phyloP scores from a whole-genome alignment of 2,113 vertebrate species.

The Dromaius novaehollandiae region DNA sequence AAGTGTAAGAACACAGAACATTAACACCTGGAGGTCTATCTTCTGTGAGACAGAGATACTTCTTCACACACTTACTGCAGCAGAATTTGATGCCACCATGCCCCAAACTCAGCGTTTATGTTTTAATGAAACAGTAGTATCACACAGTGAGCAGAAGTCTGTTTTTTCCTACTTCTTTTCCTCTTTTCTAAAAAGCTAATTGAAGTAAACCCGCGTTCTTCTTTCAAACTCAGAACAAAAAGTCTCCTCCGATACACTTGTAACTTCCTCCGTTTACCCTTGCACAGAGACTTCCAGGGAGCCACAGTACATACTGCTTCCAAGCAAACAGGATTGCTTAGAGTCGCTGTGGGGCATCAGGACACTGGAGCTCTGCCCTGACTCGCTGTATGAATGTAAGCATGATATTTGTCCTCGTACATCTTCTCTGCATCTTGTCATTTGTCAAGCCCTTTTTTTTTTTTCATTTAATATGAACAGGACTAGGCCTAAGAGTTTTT shows the following conservation, averaged over 20 bases:
- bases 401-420: not conserved
- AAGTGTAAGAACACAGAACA: not conserved
- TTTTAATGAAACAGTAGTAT: not conserved
- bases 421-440: not conserved
- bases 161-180: not conserved
- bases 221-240: not conserved
- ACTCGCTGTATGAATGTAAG: not conserved
- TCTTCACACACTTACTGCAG: not conserved
- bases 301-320: not conserved
- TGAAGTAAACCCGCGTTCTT: not conserved
- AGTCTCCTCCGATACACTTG: accelerated
- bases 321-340: not conserved
- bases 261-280: not conserved
- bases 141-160: not conserved
- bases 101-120: not conserved
- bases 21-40: not conserved
- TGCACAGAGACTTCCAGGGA: not conserved
- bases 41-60: not conserved
- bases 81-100: accelerated
- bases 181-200: not conserved
- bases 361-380: not conserved
- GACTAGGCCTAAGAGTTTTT: not conserved
- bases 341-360: not conserved
- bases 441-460: not conserved
- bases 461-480: not conserved